Evolutionary conservation across 1,140 invertebrate genomes (phyloP), one percentile per base, ranked within the genome.

Genomic region (Berghia stephanieae): DNA sequence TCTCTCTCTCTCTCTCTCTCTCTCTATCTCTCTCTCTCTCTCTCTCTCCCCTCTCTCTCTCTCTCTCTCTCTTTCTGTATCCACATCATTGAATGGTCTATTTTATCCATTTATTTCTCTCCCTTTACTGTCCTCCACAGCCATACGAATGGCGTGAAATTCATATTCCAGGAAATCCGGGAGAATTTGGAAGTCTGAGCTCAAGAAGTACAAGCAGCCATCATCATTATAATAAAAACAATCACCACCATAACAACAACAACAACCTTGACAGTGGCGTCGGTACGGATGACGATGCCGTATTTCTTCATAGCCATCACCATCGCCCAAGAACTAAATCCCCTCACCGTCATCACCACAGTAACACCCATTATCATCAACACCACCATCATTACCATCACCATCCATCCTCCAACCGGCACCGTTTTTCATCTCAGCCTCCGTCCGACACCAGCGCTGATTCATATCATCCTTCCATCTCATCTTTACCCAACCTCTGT

Each of bases 71-170:
- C 24, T 21, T 42, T 63, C 63, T 75, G 49, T 60, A 13, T 40
- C 67, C 34, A 38, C 46, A 18, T 44, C 36, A 21, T 34, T 67
- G n/a, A 36, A 31, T 67, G 31, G 34, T 18, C 40, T 31, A 27
- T 31, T 60, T 31, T 60, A n/a, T 60, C 55, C 34, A n/a, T 67
- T 38, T 38, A 31, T 67, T 18, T 67, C 13, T 55, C 16, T 36
- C 49, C 46, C 24, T 36, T 27, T 36, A 10, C 21, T 43, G 21
- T 63, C 21, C 24, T 5, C n/a, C 34, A 24, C 75, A 80, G 79
- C 70, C 75, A 3, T 77, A 75, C 66, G 75, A 80, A 34, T 80
- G 79, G 79, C 75, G 79, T 1, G 79, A 80, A 55, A 77, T 80
- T 38, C 79, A 77, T 27, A 72, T 80, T 21, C 75, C 75, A 13